Conservation (phyloP, 2,797 vertebrate species). For the Pangasius sanitwongsei region DNA sequence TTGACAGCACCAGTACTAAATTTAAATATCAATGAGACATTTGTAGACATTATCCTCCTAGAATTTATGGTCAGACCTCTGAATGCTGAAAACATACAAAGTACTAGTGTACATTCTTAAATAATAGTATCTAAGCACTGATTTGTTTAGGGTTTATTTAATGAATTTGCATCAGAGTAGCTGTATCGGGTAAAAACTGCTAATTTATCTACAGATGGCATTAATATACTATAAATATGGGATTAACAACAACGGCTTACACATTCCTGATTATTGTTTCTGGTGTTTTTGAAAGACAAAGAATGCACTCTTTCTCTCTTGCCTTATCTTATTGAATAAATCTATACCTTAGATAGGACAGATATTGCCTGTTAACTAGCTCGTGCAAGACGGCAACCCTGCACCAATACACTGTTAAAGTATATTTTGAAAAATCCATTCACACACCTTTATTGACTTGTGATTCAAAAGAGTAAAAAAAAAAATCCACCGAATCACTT, state of each 20-base stretch:
- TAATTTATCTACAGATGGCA: not conserved
- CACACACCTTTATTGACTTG: slow-evolving; percentile 62
- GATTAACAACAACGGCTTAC: not conserved
- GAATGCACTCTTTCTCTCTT: not conserved
- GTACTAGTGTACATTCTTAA: not conserved
- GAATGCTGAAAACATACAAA: not conserved
- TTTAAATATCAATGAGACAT: not conserved
- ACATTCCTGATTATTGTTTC: not conserved
- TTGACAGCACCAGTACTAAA: not conserved
- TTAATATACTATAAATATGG: not conserved
- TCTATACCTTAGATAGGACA: not conserved
- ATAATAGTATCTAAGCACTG: not conserved
- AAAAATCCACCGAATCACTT: slow-evolving; percentile 66
- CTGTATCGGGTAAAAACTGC: not conserved
- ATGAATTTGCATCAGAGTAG: not conserved
- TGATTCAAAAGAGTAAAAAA: slow-evolving; percentile 60
- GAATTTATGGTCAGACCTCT: not conserved
- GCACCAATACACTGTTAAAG: slow-evolving; percentile 30
- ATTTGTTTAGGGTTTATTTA: not conserved
- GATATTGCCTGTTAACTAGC: slow-evolving; percentile 22
- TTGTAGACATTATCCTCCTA: not conserved
- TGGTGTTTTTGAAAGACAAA: not conserved
- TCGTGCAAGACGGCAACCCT: slow-evolving; percentile 19
- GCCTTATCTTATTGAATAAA: not conserved
- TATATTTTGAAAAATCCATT: slow-evolving; percentile 44